Base-by-base conservation (phyloP, 2,888 invertebrate genomes). In the Mesorhabditis sp. region DNA sequence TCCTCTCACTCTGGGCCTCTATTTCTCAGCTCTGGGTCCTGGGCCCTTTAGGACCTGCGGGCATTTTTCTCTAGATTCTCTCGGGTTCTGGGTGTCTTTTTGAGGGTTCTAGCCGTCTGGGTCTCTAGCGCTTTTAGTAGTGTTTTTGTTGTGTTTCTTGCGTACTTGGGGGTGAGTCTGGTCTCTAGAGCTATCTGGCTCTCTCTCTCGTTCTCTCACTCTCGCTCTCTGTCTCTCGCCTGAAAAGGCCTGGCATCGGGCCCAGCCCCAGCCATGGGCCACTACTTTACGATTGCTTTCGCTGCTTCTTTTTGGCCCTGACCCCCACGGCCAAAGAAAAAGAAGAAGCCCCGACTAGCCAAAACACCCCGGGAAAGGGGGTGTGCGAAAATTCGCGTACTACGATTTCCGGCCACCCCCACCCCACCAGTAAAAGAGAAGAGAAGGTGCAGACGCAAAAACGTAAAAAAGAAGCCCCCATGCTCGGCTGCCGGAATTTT, bases 221-320 rank as follows among this genome's bases (percentile, higher is more conserved):
- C 50, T 50, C n/a, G n/a, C n/a, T n/a, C 28, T 2, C 28, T 28
- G 1, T 28, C 28, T 28, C 28, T 28, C 28, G 28, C 28, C 28
- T 28, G 28, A 28, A 28, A 28, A 28, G 28, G 28, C 28, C 28
- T 28, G 28, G 28, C 28, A 28, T 28, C 28, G 28, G 28, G 28
- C 28, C 28, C 28, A 28, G 2, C 28, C 28, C 28, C 28, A 28
- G 28, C 28, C 28, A 28, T 28, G 28, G 28, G 28, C 7, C 58
- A 50, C 58, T 50, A 50, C 58, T 50, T 50, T 50, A 50, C 58
- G 58, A 50, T 50, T 50, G 58, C 58, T 50, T 50, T 50, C 58
- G 7, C 58, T n/a, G 7, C n/a, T 50, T n/a, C 58, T 50, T 50
- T 50, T 50, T 10, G 10, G 7, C 10, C n/a, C 58, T 50, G 7